Evolutionary conservation across 2,113 vertebrate species (phyloP), one percentile per base, ranked within the genome.

Genomic region (Spheniscus mendiculus): DNA sequence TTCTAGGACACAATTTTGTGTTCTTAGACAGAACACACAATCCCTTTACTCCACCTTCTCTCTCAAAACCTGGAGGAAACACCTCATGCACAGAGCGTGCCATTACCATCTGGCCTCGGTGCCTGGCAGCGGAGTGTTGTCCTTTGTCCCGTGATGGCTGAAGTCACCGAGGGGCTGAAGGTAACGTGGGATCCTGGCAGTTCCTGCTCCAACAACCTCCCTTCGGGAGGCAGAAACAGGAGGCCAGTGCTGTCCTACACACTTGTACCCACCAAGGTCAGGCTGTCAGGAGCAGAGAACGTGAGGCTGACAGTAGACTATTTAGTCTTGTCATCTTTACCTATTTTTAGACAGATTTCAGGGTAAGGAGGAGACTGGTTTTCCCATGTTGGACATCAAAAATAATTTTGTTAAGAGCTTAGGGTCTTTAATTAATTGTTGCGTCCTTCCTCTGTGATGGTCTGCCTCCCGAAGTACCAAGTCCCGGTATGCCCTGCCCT

Each of bases 51-150:
- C 15, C 2, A 1, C 10, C 10, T 67, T 20, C 12, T 47, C 30
- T 45, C 58, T 36, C 34, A 7, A 30, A 49, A n/a, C 42, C 62
- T 18, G 72, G 12, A 12, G 79, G 4, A 77, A 12, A 5, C 44
- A 2, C 29, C 26, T n/a, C 0, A 7, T 36, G 44, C 4, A 6
- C 12, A 4, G n/a, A 8, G 21, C 0, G 1, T 10, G 42, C 44
- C 2, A 5, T 25, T n/a, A 3, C 11, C 3, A 1, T 3, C 55
- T 0, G 1, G 65, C 32, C 67, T 15, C 7, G 8, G 59, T 36
- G 74, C 67, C 61, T 5, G 12, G 59, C 29, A 21, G 23, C 5
- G 2, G 38, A 5, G 19, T 2, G 23, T 3, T 45, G 22, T 32
- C 32, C 29, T 44, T n/a, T n/a, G n/a, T n/a, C 40, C 40, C 40